These are phyloP conservation scores for Entomobrya proxima DNA, from an alignment of 2,888 invertebrate genomes.

Conservation along the genomic window DNA sequence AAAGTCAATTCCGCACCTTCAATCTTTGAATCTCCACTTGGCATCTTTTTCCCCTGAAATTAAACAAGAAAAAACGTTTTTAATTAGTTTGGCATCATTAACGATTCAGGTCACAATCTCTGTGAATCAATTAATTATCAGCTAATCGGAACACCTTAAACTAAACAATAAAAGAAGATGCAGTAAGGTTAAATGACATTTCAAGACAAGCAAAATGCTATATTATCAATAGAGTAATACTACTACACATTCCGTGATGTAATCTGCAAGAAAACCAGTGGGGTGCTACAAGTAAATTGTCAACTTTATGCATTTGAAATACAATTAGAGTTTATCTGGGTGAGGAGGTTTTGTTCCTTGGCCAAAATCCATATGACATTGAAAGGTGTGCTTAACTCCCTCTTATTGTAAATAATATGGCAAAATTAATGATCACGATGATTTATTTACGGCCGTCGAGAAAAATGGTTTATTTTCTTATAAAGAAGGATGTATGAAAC, in stretches of 20 bases:
- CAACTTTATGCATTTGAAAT: background rate
- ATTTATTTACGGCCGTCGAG: background rate
- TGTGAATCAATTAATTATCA: slow-evolving; percentile 5
- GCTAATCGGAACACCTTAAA: slow-evolving; percentile 4
- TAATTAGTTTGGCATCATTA: background rate
- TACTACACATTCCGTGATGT: too few relatives aligned
- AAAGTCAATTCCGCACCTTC: slow-evolving; percentile 77
- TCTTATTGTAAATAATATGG: slow-evolving; percentile 1
- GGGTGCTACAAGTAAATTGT: slow-evolving; percentile 34
- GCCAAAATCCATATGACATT: background rate
- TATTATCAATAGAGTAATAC: too few relatives aligned
- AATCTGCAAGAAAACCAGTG: slow-evolving; percentile 9
- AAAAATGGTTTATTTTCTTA: slow-evolving; percentile 20
- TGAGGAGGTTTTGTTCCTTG: background rate
- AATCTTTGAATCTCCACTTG: slow-evolving; percentile 76
- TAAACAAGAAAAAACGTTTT: slow-evolving; percentile 21
- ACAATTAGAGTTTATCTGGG: background rate
- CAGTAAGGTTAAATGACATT: background rate
- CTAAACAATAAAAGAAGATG: background rate
- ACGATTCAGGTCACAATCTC: background rate
- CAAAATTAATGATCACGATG: slow-evolving; percentile 13
- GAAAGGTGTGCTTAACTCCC: background rate
- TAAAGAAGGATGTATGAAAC: too few relatives aligned
- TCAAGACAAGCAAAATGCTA: background rate
- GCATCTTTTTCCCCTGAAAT: slow-evolving; percentile 73